Conservation (phyloP, 2,797 vertebrate genomes). For the Tapirus indicus region DNA sequence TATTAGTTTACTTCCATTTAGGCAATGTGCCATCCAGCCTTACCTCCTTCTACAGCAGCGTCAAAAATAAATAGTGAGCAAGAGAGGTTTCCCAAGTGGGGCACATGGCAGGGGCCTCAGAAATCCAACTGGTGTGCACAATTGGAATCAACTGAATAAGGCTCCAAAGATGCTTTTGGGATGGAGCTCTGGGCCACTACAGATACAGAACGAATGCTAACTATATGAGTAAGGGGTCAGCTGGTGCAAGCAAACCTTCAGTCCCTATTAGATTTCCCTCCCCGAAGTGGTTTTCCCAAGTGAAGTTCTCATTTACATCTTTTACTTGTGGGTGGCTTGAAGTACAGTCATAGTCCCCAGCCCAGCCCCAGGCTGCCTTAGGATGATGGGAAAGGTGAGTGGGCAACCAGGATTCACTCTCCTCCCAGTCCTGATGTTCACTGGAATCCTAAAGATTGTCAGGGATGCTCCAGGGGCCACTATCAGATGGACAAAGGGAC, state of each 20-base stretch:
- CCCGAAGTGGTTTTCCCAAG: background rate
- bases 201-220: no score
- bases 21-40: background rate
- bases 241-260: background rate
- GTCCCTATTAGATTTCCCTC: background rate
- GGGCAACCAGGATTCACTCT: background rate
- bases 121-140: background rate
- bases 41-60: background rate
- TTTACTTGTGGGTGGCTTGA: background rate
- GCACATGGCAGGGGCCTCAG: background rate
- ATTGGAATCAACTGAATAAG: background rate
- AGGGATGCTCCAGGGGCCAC: background rate
- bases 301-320: background rate
- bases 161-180: background rate
- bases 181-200: background rate
- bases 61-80: constrained; percentile 1
- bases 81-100: background rate
- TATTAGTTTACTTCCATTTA: constrained; percentile 57
- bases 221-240: background rate
- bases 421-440: background rate
- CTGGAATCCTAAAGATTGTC: background rate
- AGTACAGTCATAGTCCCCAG: background rate
- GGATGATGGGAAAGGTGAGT: background rate
- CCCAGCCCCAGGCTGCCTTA: background rate
- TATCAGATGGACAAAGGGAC: background rate